A percentile compares a stretch with the other conserved stretches of the same genome.
Evolutionary conservation across 2,888 invertebrate species (phyloP).

Genomic region (Crocallis elinguaria): DNA sequence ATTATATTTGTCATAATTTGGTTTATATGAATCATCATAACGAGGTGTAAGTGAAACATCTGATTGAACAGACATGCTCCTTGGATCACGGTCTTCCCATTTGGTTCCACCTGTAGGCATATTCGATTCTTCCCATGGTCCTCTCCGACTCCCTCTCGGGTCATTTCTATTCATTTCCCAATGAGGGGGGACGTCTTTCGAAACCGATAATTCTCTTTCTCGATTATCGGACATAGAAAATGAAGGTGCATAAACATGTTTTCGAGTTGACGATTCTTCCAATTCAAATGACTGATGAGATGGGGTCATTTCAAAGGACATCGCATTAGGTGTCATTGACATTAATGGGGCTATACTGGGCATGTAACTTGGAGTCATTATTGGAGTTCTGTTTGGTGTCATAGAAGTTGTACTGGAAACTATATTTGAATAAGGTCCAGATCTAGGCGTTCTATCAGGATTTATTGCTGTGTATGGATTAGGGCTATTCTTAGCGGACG

Average conservation of each 20-base stretch:
- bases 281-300: conserved; percentile 54
- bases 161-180: conserved; percentile 38
- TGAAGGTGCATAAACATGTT: conserved; percentile 70
- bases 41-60: conserved; percentile 11
- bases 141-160: conserved; percentile 19
- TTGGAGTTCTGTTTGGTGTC: conserved; percentile 39
- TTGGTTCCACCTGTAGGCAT: conserved; percentile 34
- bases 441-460: conserved; percentile 45
- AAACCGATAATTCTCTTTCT: conserved; percentile 49
- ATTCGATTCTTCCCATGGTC: conserved; percentile 29
- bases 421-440: conserved; percentile 22
- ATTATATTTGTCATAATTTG: conserved; percentile 39
- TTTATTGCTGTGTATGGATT: conserved; percentile 40
- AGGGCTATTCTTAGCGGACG: conserved; percentile 41
- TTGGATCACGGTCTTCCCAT: conserved; percentile 39
- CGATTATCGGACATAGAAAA: conserved; percentile 48
- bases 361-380: conserved; percentile 39
- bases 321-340: conserved; percentile 52
- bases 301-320: conserved; percentile 59
- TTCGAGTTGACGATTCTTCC: conserved; percentile 50
- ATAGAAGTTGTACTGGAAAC: conserved; percentile 38
- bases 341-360: conserved; percentile 41
- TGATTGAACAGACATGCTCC: conserved; percentile 31
- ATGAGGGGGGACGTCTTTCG: conserved; percentile 40
- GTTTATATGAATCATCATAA: conserved; percentile 14